phyloP scores from a whole-genome alignment of 2,797 vertebrate genomes.

The Malurus leucopterus region DNA sequence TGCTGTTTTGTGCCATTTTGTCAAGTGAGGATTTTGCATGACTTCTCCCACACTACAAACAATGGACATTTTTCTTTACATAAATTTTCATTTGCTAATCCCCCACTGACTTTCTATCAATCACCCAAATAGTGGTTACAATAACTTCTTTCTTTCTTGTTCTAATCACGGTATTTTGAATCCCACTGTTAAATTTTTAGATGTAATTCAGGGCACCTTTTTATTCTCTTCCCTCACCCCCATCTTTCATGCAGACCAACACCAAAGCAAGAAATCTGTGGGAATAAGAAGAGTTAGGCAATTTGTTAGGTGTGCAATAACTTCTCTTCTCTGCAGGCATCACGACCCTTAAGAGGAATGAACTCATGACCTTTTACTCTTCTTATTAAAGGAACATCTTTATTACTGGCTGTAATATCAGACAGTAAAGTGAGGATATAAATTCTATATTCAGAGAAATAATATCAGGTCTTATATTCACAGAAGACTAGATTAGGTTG shows the following conservation, averaged over 20 bases:
- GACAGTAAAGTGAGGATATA: background rate
- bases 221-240: background rate
- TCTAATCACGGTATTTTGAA: slow-evolving; percentile 25
- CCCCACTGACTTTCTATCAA: slow-evolving; percentile 9
- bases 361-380: background rate
- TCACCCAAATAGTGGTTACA: slow-evolving; percentile 32
- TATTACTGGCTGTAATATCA: slow-evolving; percentile 1
- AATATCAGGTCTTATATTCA: background rate
- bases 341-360: background rate
- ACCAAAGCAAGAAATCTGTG: background rate
- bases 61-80: slow-evolving; percentile 1
- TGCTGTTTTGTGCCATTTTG: background rate
- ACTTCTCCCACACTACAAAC: background rate
- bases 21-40: background rate
- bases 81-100: slow-evolving; percentile 15
- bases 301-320: background rate
- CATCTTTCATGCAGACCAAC: background rate
- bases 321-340: background rate
- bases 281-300: background rate
- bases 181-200: slow-evolving; percentile 22
- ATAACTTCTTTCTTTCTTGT: background rate
- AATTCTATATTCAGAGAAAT: background rate
- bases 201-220: slow-evolving; percentile 12
- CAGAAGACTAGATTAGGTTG: background rate
- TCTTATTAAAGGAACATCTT: background rate